Base-by-base conservation (phyloP, 2,888 invertebrate species). In the Andrena fulva region DNA sequence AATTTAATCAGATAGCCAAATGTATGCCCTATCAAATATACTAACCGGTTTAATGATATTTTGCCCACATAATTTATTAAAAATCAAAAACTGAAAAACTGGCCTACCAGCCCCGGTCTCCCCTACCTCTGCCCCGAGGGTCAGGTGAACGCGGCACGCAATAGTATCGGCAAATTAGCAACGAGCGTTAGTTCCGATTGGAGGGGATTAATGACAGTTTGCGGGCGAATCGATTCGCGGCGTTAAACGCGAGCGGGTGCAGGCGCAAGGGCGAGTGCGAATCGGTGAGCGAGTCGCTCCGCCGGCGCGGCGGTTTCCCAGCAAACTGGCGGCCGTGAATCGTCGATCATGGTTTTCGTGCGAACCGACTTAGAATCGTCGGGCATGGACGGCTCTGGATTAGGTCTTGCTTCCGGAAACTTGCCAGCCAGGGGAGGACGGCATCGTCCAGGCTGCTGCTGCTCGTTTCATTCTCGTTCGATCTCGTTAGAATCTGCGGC, bases 191-290 rank as follows among this genome's bases (percentile, higher is more conserved):
- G 33, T 54, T 77, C 66, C 54, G 48, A 74, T 78, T 78, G 69
- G 50, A 59, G 24, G 56, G 35, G 67, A 80, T 85, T 75, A 80
- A 62, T 27, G 74, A 72, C 48, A 35, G 63, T 59, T 62, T 50
- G 42, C 72, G 66, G 71, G 42, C 8, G 60, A 74, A 80, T 48
- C 60, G 82, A 75, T 69, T 60, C 20, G 50, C 50, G 29, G 12
- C n/a, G 48, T 48, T 59, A 6, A 20, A 20, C 2, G 3, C 12
- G 20, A 20, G 16, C 10, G 54, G 42, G 54, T 64, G 54, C 31
- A 12, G n/a, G n/a, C 52, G 24, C 56, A 27, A 24, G 54, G 33
- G 33, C 31, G 56, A 20, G 52, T 20, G 67, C 3, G 3, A 35
- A 68, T 50, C 63, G n/a, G 29, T 20, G 29, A 33, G 33, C 62